phyloP scores from a whole-genome alignment of 2,113 vertebrate species.

The Psilopogon haemacephalus region DNA sequence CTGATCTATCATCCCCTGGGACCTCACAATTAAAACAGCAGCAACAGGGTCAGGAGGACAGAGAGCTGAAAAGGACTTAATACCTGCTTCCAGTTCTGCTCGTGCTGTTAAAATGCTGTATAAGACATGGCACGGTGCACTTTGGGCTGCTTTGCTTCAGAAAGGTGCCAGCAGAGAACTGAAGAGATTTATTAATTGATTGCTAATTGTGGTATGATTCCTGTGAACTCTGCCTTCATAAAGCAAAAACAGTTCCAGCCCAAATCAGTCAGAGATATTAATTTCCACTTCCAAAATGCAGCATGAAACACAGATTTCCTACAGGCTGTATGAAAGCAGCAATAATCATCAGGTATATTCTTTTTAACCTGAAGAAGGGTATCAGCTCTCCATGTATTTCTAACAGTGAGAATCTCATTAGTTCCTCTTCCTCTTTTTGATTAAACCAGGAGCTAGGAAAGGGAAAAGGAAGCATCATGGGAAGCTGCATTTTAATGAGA shows the following conservation, averaged over 20 bases:
- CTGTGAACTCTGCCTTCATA: background rate
- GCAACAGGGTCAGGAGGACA: background rate
- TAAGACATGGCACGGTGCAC: accelerated
- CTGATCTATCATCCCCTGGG: background rate
- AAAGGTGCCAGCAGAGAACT: background rate
- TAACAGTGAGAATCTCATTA: background rate
- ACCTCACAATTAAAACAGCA: background rate
- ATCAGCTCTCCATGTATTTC: background rate
- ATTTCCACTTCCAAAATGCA: background rate
- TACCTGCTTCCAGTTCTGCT: background rate
- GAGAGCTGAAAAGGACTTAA: background rate
- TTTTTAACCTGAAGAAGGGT: background rate
- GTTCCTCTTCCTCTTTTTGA: background rate
- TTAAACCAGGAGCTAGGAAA: background rate
- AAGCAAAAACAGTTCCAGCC: too few species aligned
- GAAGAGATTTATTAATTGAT: background rate
- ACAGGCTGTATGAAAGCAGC: background rate
- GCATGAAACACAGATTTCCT: background rate
- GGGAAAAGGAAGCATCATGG: background rate
- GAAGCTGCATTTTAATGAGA: background rate
- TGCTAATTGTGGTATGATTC: background rate
- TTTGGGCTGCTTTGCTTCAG: background rate
- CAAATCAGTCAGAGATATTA: background rate
- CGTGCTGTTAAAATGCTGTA: background rate
- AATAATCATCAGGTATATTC: background rate